Evolutionary conservation across 2,113 vertebrate species (phyloP).

Genomic region (Eptesicus fuscus): DNA sequence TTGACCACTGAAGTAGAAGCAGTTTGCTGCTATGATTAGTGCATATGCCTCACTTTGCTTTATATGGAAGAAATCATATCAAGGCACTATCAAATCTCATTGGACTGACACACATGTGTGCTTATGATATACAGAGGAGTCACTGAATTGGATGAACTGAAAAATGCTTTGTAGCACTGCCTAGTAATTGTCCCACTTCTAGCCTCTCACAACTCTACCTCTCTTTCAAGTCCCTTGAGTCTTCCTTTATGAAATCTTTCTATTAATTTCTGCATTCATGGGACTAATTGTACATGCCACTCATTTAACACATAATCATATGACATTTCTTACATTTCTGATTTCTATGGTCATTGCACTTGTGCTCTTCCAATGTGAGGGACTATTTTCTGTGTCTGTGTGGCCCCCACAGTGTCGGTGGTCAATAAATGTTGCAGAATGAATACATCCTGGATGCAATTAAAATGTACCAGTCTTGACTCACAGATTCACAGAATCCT

Average conservation of each 20-base stretch:
- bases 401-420: not conserved
- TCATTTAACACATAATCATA: slow-evolving; percentile 23
- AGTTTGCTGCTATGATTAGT: not conserved
- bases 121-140: slow-evolving; percentile 43
- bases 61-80: not conserved
- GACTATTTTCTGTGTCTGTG: not conserved
- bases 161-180: slow-evolving; percentile 33
- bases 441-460: slow-evolving; percentile 12
- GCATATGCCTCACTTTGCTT: not conserved
- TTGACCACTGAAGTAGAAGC: slow-evolving; percentile 21
- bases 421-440: slow-evolving; percentile 17
- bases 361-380: slow-evolving; percentile 19
- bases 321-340: slow-evolving; percentile 19
- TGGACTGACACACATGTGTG: not conserved
- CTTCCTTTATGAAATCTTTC: slow-evolving; percentile 11
- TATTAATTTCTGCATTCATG: not conserved
- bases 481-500: slow-evolving; percentile 10
- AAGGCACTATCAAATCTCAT: slow-evolving; percentile 12
- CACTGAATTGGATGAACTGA: slow-evolving; percentile 45
- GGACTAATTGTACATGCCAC: not conserved
- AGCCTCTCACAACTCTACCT: not conserved
- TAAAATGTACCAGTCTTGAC: slow-evolving; percentile 24
- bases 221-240: slow-evolving; percentile 17
- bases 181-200: slow-evolving; percentile 36
- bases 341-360: not conserved